Base-by-base conservation (phyloP, 2,113 vertebrate genomes). In the Anas platyrhynchos region DNA sequence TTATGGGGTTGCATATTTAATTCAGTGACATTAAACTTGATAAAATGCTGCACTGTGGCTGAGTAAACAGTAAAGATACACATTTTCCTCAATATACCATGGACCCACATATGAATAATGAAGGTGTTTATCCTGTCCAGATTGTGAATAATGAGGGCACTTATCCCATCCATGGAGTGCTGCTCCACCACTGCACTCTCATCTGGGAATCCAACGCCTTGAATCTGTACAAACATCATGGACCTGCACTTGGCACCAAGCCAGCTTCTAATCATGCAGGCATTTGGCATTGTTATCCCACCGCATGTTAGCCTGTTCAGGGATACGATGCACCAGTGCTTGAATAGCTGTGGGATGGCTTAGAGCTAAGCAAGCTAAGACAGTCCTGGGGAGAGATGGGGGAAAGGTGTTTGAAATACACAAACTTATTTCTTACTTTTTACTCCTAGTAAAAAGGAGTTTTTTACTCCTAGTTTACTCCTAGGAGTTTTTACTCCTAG, bases 141-240 rank as follows among this genome's bases (percentile, higher is more conserved):
- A 50, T 32, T 11, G 75, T 97, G 95, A 97, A 44, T 94, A 93
- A 97, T 95, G 93, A 88, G 77, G 55, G 86, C 77, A 94, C 77
- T 96, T 95, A 95, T 69, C 75, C 87, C 65, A 56, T 78, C 36
- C 0, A 0, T 0, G 0, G 46, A 84, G 74, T 82, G 55, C 36
- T 0, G 4, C 54, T 72, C 72, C 62, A 22, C 38, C 0, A 0
- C 68, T 25, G n/a, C 0, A 0, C 29, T 85, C 73, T 55, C 67
- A 65, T 80, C 72, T 75, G 88, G 84, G 85, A 95, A 79, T 14
- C 46, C 77, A 6, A 36, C 1, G 22, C 65, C 89, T 68, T 16
- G 62, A 68, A 44, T 13, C 1, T 5, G 32, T 34, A 56, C 78
- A 62, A 29, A 16, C 43, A 89, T 50, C 61, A 67, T 0, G 10